phyloP scores from a whole-genome alignment of 2,797 vertebrate species.

The Glyptemys insculpta region DNA sequence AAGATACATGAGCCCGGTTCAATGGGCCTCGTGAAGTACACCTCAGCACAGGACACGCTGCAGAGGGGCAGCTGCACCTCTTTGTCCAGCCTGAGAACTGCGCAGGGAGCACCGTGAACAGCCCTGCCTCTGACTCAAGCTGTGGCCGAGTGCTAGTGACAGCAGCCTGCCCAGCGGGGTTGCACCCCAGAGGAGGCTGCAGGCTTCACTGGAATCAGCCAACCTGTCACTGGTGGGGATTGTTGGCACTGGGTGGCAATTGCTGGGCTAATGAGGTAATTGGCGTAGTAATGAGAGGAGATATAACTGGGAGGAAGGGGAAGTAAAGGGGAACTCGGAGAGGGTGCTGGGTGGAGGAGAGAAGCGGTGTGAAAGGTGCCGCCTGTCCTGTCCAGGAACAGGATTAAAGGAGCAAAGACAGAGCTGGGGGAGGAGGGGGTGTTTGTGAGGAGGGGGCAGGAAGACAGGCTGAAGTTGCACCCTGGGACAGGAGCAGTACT shows the following conservation, averaged over 20 bases:
- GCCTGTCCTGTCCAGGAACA: neutral
- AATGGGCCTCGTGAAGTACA: fast-evolving
- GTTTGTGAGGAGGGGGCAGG: neutral
- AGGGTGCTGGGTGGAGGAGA: neutral
- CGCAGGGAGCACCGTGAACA: neutral
- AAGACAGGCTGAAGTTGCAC: neutral
- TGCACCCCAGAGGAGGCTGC: neutral
- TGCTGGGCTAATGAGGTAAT: neutral
- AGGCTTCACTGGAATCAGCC: neutral
- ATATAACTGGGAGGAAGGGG: neutral
- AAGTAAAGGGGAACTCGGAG: neutral
- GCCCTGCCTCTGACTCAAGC: neutral
- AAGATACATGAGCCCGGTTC: neutral
- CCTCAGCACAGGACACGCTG: neutral
- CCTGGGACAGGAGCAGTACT: too few relatives aligned
- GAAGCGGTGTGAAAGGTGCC: neutral
- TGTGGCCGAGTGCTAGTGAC: neutral
- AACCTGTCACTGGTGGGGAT: neutral
- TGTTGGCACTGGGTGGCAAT: neutral
- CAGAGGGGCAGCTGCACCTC: neutral
- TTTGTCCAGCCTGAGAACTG: neutral
- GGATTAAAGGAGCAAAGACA: neutral
- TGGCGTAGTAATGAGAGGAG: neutral
- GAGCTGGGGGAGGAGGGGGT: too few relatives aligned
- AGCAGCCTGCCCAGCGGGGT: too few relatives aligned